Evolutionary conservation across 1,140 invertebrate genomes (phyloP).

Genomic region (Aphaenogaster floridana): DNA sequence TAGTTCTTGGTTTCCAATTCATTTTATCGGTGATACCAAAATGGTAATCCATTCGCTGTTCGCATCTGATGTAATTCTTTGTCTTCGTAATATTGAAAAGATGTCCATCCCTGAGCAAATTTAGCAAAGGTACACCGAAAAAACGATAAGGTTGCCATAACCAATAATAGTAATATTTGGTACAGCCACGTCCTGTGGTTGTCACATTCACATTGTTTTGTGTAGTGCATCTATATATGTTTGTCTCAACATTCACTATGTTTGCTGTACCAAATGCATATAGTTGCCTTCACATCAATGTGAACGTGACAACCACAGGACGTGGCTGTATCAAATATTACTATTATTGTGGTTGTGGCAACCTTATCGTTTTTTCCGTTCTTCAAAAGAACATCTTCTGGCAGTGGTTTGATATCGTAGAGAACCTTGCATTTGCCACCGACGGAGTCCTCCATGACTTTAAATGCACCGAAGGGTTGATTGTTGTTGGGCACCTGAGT

Average conservation of each 20-base stretch:
- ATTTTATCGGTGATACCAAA: slow-evolving; percentile 84
- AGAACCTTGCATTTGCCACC: slow-evolving; percentile 90
- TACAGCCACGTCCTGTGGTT: too few species aligned
- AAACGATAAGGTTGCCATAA: too few species aligned
- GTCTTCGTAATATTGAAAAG: slow-evolving; percentile 89
- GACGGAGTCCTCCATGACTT: slow-evolving; percentile 90
- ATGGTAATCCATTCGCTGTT: slow-evolving; percentile 88
- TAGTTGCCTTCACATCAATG: too few species aligned
- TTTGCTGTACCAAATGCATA: too few species aligned
- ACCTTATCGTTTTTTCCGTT: background rate
- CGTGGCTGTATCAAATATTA: too few species aligned
- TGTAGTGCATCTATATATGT: too few species aligned
- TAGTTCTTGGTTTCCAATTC: slow-evolving; percentile 84
- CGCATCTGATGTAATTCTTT: slow-evolving; percentile 89
- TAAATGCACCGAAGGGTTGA: slow-evolving; percentile 87
- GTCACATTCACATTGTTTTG: too few species aligned
- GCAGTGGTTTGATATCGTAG: slow-evolving; percentile 89
- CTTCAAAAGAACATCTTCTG: slow-evolving; percentile 84
- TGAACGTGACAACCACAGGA: too few species aligned
- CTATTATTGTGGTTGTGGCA: too few species aligned
- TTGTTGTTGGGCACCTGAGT: slow-evolving; percentile 85
- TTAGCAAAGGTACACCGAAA: slow-evolving; percentile 83
- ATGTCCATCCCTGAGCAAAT: slow-evolving; percentile 84
- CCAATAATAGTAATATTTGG: too few species aligned
- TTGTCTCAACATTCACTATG: too few species aligned